phyloP scores from a whole-genome alignment of 1,140 invertebrate species.

The Drosophila parvula region DNA sequence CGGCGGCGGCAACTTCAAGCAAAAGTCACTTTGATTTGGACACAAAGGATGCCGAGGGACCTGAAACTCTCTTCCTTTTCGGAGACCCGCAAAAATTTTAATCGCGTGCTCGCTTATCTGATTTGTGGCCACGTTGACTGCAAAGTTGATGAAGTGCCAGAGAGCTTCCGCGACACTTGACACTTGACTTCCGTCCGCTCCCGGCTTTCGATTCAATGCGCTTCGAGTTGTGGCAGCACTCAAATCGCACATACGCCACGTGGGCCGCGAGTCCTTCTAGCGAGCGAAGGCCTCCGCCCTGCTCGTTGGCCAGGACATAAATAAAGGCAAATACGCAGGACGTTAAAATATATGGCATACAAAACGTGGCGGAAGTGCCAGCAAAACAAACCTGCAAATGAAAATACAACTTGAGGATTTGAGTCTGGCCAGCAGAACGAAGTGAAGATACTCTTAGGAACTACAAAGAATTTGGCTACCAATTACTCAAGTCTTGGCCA shows the following conservation, averaged over 20 bases:
- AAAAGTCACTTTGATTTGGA: slow-evolving; percentile 54
- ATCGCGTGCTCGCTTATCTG: slow-evolving; percentile 65
- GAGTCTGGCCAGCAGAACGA: slow-evolving; percentile 22
- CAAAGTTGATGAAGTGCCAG: slow-evolving; percentile 77
- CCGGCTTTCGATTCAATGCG: slow-evolving; percentile 69
- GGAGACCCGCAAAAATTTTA: slow-evolving; percentile 32
- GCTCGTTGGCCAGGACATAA: slow-evolving; percentile 48
- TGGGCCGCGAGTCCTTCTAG: slow-evolving; percentile 26
- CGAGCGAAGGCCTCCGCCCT: slow-evolving; percentile 8
- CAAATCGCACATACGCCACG: slow-evolving; percentile 65
- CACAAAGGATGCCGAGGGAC: slow-evolving; percentile 24
- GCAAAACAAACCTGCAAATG: slow-evolving; percentile 65
- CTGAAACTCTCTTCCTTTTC: slow-evolving; percentile 5
- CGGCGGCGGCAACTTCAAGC: slow-evolving; percentile 65
- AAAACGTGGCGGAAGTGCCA: slow-evolving; percentile 72
- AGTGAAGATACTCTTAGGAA: slow-evolving; percentile 16
- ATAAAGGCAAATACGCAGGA: slow-evolving; percentile 57
- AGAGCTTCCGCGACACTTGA: slow-evolving; percentile 76
- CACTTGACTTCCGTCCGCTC: slow-evolving; percentile 59
- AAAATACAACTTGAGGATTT: slow-evolving; percentile 36
- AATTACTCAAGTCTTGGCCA: background rate
- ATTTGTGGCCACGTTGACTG: slow-evolving; percentile 61
- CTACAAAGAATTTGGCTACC: background rate
- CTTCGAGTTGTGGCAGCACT: slow-evolving; percentile 46
- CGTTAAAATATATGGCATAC: slow-evolving; percentile 56